Conservation (phyloP, 1,140 invertebrate species). For the Nebria ingens region DNA sequence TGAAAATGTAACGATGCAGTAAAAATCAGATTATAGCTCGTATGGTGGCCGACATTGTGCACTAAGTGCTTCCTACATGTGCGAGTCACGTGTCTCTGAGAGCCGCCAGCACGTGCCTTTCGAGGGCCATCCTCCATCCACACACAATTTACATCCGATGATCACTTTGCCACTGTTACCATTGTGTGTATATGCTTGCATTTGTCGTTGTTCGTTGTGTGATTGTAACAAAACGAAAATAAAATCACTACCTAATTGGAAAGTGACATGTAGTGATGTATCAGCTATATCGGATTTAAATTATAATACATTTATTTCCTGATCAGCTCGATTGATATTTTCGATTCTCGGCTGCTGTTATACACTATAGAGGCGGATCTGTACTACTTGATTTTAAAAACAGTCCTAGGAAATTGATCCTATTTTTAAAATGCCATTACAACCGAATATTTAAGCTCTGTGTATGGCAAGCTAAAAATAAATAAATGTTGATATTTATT, state of each 20-base stretch:
- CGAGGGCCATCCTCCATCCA: neutral
- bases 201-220: no score
- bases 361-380: neutral
- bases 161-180: no score
- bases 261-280: neutral
- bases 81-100: neutral
- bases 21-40: neutral
- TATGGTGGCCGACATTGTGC: neutral
- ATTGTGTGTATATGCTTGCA: no score
- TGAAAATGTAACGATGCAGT: neutral
- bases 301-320: neutral
- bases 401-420: no score
- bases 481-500: no score
- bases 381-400: no score
- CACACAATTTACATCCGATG: neutral
- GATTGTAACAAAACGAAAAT: neutral
- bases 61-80: neutral
- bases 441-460: no score
- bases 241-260: neutral
- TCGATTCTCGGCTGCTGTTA: neutral
- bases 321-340: neutral
- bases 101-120: neutral
- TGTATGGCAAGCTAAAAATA: no score
- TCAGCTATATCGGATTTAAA: neutral
- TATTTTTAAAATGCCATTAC: no score